Conservation (phyloP, 2,797 vertebrate genomes). For the Xenentodon cancila region DNA sequence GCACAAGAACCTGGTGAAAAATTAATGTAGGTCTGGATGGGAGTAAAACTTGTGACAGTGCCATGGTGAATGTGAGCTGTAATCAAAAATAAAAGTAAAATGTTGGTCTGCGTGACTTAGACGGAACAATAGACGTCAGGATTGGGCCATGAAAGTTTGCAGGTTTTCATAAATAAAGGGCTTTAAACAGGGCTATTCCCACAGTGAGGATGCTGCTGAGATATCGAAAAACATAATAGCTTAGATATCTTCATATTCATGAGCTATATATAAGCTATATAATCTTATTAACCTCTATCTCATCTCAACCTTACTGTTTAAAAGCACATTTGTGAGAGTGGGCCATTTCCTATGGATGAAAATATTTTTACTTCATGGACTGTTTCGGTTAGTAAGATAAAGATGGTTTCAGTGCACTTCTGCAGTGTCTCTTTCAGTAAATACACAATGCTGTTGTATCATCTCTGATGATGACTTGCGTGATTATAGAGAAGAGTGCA, state of each 20-base stretch:
- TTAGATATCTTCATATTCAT: neutral
- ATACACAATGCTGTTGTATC: slow-evolving; percentile 21
- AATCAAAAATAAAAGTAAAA: no score
- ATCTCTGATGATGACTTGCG: slow-evolving; percentile 3
- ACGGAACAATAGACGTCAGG: no score
- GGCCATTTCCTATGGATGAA: slow-evolving; percentile 31
- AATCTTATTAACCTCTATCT: neutral
- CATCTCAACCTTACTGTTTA: slow-evolving; percentile 14
- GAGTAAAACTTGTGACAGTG: no score
- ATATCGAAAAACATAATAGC: neutral
- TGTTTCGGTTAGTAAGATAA: slow-evolving; percentile 24
- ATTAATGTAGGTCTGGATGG: no score
- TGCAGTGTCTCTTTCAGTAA: slow-evolving; percentile 1
- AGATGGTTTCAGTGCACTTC: slow-evolving; percentile 16
- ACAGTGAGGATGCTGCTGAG: neutral
- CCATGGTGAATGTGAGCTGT: no score
- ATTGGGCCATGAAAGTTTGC: no score
- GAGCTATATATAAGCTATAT: neutral
- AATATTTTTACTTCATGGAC: slow-evolving; percentile 13
- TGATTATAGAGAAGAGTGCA: slow-evolving; percentile 18
- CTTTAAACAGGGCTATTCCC: no score
- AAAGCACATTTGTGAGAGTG: slow-evolving; percentile 2
- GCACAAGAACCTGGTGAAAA: no score
- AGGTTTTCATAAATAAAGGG: no score
- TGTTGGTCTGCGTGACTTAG: no score